Conservation (phyloP, 2,113 vertebrate genomes). For the Lasiurus cinereus region DNA sequence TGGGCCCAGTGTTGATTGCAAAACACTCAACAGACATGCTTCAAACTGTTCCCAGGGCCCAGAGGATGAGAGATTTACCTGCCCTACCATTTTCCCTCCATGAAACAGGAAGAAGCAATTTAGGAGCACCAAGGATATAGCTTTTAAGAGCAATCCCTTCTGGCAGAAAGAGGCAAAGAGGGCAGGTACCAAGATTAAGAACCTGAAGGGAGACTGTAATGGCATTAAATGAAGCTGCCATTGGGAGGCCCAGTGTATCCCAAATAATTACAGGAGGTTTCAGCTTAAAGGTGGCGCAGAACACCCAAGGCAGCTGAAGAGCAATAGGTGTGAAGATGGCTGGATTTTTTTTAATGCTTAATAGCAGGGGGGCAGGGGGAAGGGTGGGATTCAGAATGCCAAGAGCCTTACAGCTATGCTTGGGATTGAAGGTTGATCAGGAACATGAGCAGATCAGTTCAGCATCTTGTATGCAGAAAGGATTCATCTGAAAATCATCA, state of each 20-base stretch:
- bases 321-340: not conserved
- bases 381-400: not conserved
- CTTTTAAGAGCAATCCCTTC: conserved; percentile 60
- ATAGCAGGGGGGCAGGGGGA: not conserved
- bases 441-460: not conserved
- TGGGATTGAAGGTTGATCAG: not conserved
- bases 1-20: not conserved
- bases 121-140: not conserved
- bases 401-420: not conserved
- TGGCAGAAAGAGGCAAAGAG: conserved; percentile 51
- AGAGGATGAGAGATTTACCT: not conserved
- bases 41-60: not conserved
- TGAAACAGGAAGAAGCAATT: not conserved
- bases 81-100: not conserved
- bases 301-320: not conserved
- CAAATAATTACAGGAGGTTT: not conserved
- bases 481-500: not conserved
- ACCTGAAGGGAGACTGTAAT: conserved; percentile 18
- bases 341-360: conserved; percentile 5
- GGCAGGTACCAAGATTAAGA: conserved; percentile 14
- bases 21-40: not conserved
- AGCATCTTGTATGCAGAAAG: not conserved
- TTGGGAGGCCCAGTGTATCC: not conserved
- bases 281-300: not conserved
- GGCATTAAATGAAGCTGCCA: conserved; percentile 21